Evolutionary conservation across 1,140 invertebrate species (phyloP), one percentile per base, ranked within the genome.

Genomic region (Ceratosolen solmsi): DNA sequence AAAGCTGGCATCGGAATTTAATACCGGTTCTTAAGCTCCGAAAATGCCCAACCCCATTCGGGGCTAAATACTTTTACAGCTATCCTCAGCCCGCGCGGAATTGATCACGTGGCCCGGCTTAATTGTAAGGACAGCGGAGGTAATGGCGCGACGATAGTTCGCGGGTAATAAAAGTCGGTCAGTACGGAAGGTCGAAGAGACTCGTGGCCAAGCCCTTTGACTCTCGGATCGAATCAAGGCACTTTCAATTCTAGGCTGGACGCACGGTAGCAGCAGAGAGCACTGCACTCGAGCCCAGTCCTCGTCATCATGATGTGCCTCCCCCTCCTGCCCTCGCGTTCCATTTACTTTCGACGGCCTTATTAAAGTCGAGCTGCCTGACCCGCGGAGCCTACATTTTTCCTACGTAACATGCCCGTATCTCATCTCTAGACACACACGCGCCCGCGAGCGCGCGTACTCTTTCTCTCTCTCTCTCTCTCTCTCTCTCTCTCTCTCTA

Each of bases 311-410:
- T 41, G 22, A 49, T 2, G 15, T 25, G 8, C 36, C 20, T 17
- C 7, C 17, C 30, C 49, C 25, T 30, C 49, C 8, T 15, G 3
- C 46, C 51, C 46, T 15, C 68, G 20, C 49, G 27, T 9, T 20
- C 27, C 56, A 79, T 79, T 71, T 72, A 79, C 77, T 79, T 79
- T 71, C 77, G 63, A 79, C 51, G 77, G n/a, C 54, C 68, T 46
- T 51, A 79, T 79, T 72, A 72, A 79, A 51, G 30, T 36, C 33
- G 13, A 41, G 54, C 36, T 51, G 17, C 22, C 46, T 17, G 41
- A 58, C 2, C 27, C 38, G 56, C 33, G 74, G 33, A 63, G 33
- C 49, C 51, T n/a, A 56, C 46, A 56, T 56, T 74, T 74, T 56
- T 74, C 30, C 56, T 58, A 72, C 51, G 17, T n/a, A n/a, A n/a